These are phyloP conservation scores for Pristiophorus japonicus DNA, from an alignment of 2,113 vertebrate genomes.

Conservation along the genomic window DNA sequence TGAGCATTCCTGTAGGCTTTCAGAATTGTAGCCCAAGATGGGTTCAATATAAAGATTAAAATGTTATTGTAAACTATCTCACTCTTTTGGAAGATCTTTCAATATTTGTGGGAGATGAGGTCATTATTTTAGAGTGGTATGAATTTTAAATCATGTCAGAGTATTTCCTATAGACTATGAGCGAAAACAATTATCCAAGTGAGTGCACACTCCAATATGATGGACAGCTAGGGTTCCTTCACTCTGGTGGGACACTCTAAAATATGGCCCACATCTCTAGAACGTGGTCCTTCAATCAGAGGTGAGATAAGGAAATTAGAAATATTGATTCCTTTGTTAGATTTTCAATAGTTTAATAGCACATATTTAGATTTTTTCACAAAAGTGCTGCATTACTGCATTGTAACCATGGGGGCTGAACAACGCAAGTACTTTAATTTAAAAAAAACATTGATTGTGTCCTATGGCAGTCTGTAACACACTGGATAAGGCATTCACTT, in stretches of 20 bases:
- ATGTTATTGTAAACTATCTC: too few relatives aligned
- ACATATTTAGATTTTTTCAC: neutral
- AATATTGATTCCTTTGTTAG: neutral
- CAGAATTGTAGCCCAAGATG: too few relatives aligned
- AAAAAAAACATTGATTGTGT: neutral
- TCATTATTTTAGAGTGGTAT: too few relatives aligned
- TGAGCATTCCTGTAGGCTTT: too few relatives aligned
- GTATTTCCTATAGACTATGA: too few relatives aligned
- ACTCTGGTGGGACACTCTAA: neutral
- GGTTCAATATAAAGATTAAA: too few relatives aligned
- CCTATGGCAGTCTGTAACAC: neutral
- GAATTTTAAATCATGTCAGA: too few relatives aligned
- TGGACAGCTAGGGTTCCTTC: neutral
- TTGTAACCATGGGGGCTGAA: neutral
- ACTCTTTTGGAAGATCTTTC: too few relatives aligned
- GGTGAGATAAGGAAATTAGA: neutral
- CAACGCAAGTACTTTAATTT: neutral
- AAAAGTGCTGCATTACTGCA: neutral
- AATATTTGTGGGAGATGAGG: too few relatives aligned
- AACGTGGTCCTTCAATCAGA: neutral
- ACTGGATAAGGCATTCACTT: neutral
- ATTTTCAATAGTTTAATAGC: conserved; percentile 17
- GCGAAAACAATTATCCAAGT: neutral
- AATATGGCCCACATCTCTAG: neutral
- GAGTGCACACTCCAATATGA: neutral